Conservation (phyloP, 2,797 vertebrate genomes). For the Ambastaia sidthimunki region DNA sequence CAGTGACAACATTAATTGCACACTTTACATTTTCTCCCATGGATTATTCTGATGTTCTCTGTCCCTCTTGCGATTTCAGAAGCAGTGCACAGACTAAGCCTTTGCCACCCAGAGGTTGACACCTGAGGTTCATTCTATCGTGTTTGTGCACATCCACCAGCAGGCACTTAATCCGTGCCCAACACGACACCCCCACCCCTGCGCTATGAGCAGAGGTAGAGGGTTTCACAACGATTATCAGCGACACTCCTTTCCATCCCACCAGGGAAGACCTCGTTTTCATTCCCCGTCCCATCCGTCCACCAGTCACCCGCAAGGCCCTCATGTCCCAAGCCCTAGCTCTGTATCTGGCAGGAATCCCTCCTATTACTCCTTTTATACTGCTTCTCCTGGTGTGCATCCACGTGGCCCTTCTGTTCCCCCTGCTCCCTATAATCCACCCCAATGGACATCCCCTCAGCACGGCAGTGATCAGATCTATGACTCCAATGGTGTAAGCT, state of each 20-base stretch:
- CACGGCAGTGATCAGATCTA: constrained; percentile 37
- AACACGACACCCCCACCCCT: constrained; percentile 67
- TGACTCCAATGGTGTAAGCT: constrained; percentile 57
- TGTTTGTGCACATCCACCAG: neutral
- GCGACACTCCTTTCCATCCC: constrained; percentile 47
- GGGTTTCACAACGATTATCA: constrained; percentile 70
- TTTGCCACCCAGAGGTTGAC: constrained; percentile 47
- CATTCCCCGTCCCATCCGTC: constrained; percentile 47
- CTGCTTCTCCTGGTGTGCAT: constrained; percentile 44
- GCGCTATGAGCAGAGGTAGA: constrained; percentile 84
- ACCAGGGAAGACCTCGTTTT: constrained; percentile 50
- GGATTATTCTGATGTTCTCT: neutral
- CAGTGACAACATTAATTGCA: neutral
- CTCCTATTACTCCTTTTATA: constrained; percentile 28
- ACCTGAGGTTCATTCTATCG: constrained; percentile 49
- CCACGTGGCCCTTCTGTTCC: constrained; percentile 19
- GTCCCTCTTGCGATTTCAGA: constrained; percentile 7
- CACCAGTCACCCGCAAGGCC: constrained; percentile 32
- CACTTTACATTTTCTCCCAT: neutral
- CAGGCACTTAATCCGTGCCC: constrained; percentile 56
- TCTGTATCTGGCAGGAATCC: constrained; percentile 36
- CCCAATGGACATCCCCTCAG: constrained; percentile 32
- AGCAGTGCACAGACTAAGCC: neutral
- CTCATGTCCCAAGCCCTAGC: constrained; percentile 38
- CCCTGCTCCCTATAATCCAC: constrained; percentile 19